phyloP scores from a whole-genome alignment of 2,113 vertebrate species.

The Phalacrocorax aristotelis region DNA sequence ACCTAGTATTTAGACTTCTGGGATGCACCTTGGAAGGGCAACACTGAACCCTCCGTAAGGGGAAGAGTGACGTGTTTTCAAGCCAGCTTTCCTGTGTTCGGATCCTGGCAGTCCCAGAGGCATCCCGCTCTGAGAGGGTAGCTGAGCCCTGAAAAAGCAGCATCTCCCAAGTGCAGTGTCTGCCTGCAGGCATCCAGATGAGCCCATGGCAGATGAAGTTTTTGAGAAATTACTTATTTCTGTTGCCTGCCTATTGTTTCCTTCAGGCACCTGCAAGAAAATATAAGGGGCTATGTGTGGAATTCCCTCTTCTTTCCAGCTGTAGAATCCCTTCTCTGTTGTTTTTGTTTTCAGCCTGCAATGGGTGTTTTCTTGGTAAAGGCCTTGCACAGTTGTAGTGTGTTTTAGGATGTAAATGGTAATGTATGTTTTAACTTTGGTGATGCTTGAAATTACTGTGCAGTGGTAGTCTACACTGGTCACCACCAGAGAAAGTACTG shows the following conservation, averaged over 20 bases:
- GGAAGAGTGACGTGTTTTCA: not conserved
- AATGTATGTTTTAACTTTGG: not conserved
- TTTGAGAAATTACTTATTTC: not conserved
- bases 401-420: not conserved
- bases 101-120: not conserved
- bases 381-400: not conserved
- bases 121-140: not conserved
- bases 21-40: not conserved
- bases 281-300: not conserved
- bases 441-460: not conserved
- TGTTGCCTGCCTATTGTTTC: not conserved
- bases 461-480: not conserved
- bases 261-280: not conserved
- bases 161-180: not conserved
- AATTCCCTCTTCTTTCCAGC: not conserved
- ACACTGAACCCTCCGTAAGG: not conserved
- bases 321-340: not conserved
- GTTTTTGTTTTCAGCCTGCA: not conserved
- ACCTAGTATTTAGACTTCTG: not conserved
- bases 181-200: not conserved
- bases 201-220: not conserved
- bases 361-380: not conserved
- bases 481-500: not conserved
- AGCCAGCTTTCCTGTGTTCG: not conserved
- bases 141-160: not conserved